Conservation (phyloP, 2,888 invertebrate species). For the Anthophora plumipes region DNA sequence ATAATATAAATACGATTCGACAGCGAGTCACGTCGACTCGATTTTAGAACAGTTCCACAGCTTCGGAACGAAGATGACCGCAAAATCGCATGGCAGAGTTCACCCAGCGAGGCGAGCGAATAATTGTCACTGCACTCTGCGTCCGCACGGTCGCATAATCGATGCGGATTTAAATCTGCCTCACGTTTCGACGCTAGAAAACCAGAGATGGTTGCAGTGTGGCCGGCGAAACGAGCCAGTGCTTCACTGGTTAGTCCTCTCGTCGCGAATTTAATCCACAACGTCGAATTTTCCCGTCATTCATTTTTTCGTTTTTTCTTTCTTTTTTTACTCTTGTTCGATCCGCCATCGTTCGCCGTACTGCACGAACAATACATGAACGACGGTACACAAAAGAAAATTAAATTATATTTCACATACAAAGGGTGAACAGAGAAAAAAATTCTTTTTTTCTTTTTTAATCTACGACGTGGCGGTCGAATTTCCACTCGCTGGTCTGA, state of each 20-base stretch:
- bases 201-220: conserved; percentile 35
- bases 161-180: conserved; percentile 66
- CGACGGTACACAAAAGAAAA: not conserved
- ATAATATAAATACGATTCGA: no score
- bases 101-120: not conserved
- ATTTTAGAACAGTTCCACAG: no score
- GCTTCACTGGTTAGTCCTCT: conserved; percentile 48
- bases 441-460: no score
- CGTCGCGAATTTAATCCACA: conserved; percentile 64
- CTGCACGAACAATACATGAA: conserved; percentile 30
- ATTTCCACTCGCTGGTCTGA: conserved; percentile 27
- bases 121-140: conserved; percentile 18
- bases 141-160: conserved; percentile 42
- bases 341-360: conserved; percentile 31
- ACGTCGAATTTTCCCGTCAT: conserved; percentile 55
- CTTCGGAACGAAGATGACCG: conserved; percentile 16
- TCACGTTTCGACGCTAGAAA: conserved; percentile 46
- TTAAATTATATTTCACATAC: conserved; percentile 5
- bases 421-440: not conserved
- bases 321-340: conserved; percentile 22
- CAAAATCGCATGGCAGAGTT: not conserved
- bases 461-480: conserved; percentile 34
- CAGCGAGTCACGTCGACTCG: no score
- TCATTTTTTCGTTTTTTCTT: conserved; percentile 20
- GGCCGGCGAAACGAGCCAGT: conserved; percentile 26